Percentiles rank a stretch among this genome's conserved stretches.
Conservation (phyloP, 1,140 invertebrate species). For the Frieseomelitta varia region DNA sequence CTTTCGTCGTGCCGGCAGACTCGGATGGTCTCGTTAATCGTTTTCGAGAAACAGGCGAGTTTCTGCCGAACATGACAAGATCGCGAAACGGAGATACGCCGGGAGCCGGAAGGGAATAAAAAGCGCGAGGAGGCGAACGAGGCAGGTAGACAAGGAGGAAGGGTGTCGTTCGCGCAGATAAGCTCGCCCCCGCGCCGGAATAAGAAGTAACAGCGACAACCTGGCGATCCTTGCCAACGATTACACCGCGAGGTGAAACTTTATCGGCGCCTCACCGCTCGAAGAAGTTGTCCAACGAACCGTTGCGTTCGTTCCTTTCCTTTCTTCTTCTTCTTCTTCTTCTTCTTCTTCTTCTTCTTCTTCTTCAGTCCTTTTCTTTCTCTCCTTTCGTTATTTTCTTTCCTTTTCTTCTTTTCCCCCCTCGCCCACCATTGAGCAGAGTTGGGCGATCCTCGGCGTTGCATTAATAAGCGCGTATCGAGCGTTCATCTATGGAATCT, state of each 20-base stretch:
- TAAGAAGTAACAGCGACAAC: conserved; percentile 57
- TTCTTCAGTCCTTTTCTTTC: too few species aligned
- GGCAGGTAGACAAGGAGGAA: conserved; percentile 30
- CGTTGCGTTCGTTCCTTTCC: neutral
- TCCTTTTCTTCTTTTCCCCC: neutral
- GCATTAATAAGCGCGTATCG: conserved; percentile 73
- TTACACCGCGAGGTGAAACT: conserved; percentile 52
- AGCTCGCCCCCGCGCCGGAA: conserved; percentile 52
- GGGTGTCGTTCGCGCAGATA: conserved; percentile 46
- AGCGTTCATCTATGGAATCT: conserved; percentile 74
- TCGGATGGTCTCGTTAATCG: neutral
- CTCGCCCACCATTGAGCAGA: neutral
- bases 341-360: too few species aligned
- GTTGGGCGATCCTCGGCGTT: conserved; percentile 34
- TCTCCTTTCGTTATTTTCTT: neutral
- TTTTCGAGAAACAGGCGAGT: neutral
- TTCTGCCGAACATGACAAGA: conserved; percentile 7
- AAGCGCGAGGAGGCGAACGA: conserved; percentile 29
- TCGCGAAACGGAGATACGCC: conserved; percentile 26
- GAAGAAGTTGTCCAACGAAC: conserved; percentile 55
- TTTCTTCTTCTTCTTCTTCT: neutral
- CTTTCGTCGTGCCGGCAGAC: neutral
- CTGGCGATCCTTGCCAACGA: conserved; percentile 51
- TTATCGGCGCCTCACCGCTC: conserved; percentile 48
- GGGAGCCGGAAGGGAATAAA: conserved; percentile 37